A percentile compares a stretch with the other conserved stretches of the same genome.
Evolutionary conservation across 2,113 vertebrate species (phyloP).

Genomic region (Brachyhypopomus gauderio): DNA sequence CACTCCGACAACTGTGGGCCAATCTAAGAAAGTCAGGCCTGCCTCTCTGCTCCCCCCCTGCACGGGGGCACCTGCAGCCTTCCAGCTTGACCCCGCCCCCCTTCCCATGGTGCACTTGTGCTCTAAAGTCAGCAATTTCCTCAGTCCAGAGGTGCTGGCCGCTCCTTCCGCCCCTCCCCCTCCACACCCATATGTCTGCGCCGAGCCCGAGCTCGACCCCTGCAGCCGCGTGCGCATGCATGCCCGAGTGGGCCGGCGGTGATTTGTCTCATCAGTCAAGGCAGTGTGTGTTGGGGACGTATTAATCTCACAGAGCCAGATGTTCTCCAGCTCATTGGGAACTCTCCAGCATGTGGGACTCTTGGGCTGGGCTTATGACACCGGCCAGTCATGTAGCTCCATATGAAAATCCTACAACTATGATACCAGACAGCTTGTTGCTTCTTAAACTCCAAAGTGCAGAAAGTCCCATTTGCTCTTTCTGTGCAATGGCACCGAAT

Average conservation of each 20-base stretch:
- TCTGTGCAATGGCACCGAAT: background rate
- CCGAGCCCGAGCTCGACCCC: constrained; percentile 64
- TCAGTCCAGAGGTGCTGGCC: constrained; percentile 17
- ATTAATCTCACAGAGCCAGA: constrained; percentile 27
- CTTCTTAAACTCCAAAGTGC: background rate
- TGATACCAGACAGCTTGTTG: no score
- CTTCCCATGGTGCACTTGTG: background rate
- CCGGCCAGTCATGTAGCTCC: background rate
- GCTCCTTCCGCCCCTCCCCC: constrained; percentile 47
- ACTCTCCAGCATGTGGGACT: background rate
- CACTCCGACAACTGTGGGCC: no score
- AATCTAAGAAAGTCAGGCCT: no score
- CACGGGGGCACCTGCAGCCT: constrained; percentile 11
- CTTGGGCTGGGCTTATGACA: background rate
- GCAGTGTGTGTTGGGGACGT: background rate
- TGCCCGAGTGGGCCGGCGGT: constrained; percentile 46
- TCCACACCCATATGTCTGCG: constrained; percentile 53
- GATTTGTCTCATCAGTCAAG: constrained; percentile 68
- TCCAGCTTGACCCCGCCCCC: background rate
- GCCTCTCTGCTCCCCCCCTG: background rate
- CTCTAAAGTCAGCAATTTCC: constrained; percentile 27
- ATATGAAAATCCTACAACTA: no score
- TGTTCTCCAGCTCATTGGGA: constrained; percentile 13
- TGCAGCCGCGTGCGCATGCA: constrained; percentile 51
- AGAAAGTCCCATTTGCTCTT: no score